Base-by-base conservation (phyloP, 2,113 vertebrate species). In the Platysternon megacephalum region DNA sequence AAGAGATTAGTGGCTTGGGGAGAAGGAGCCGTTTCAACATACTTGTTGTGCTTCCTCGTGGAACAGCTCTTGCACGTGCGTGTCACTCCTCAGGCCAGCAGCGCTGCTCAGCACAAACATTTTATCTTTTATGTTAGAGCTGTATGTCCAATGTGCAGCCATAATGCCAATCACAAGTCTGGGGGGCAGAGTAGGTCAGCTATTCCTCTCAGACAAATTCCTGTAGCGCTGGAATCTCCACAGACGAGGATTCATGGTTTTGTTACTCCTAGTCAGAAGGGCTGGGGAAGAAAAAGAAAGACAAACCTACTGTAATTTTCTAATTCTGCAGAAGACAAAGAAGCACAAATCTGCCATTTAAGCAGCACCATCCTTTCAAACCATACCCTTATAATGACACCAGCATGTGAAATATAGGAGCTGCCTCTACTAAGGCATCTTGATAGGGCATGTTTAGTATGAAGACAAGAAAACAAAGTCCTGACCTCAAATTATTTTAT, bases 11-110 rank as follows among this genome's bases (percentile, higher is more conserved):
- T 28, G 49, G 65, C 48, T 10, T 6, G 44, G 72, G 53, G 81
- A 74, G n/a, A 87, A 26, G n/a, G 1, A 5, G 6, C 11, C 14
- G 53, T 19, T 49, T 48, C 11, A 2, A 55, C 97, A 52, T 97
- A 99, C 99, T 99, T 99, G 99, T 98, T 99, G 98, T 84, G 99
- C 99, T 88, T 99, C 99, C 95, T 99, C 99, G 0, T 99, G 99
- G 97, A 99, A 99, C 91, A 99, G 98, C 79, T 99, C 99, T 28
- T 98, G 99, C 61, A 99, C 97, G 0, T 96, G 97, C 5, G 97
- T 90, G 79, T 85, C 89, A 29, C 32, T 95, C 49, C 46, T 90
- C 74, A 93, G 84, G 51, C 55, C 86, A 72, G n/a, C 44, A 32
- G 22, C 51, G 79, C 44, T 39, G 11, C 88, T 94, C 35, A 42